These are phyloP conservation scores for Leptinotarsa tumamoca DNA, from an alignment of 2,888 invertebrate genomes.

Conservation along the genomic window DNA sequence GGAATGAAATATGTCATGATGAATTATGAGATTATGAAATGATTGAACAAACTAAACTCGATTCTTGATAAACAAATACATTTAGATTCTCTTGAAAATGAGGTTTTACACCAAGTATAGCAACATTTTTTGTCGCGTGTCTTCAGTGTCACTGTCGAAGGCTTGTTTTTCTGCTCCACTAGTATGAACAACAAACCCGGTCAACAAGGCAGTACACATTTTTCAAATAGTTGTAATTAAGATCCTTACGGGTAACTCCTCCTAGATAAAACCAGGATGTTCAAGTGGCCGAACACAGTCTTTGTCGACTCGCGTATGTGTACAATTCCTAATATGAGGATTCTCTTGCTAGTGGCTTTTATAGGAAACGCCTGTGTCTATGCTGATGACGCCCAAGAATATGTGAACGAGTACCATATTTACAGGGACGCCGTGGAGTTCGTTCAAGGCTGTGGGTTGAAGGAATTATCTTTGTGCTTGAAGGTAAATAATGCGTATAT, in stretches of 20 bases:
- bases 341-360: conserved; percentile 30
- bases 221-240: conserved; percentile 53
- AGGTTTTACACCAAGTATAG: not conserved
- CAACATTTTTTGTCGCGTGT: not conserved
- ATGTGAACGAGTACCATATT: conserved; percentile 69
- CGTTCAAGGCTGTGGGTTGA: conserved; percentile 78
- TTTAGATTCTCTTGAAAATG: not conserved
- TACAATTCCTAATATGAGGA: conserved; percentile 33
- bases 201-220: conserved; percentile 46
- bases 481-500: conserved; percentile 72
- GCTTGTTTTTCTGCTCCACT: conserved; percentile 21
- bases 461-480: conserved; percentile 77
- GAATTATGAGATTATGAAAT: too few species aligned
- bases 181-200: conserved; percentile 18
- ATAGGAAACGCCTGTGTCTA: conserved; percentile 25
- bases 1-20: too few species aligned
- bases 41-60: too few species aligned
- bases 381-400: conserved; percentile 60
- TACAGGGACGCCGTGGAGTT: conserved; percentile 76
- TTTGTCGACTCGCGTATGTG: conserved; percentile 44
- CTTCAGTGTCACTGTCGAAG: not conserved
- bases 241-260: conserved; percentile 53
- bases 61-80: too few species aligned
- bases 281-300: conserved; percentile 52
- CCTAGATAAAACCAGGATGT: conserved; percentile 60